phyloP scores from a whole-genome alignment of 2,888 invertebrate species.

The Acrobasis repandana region DNA sequence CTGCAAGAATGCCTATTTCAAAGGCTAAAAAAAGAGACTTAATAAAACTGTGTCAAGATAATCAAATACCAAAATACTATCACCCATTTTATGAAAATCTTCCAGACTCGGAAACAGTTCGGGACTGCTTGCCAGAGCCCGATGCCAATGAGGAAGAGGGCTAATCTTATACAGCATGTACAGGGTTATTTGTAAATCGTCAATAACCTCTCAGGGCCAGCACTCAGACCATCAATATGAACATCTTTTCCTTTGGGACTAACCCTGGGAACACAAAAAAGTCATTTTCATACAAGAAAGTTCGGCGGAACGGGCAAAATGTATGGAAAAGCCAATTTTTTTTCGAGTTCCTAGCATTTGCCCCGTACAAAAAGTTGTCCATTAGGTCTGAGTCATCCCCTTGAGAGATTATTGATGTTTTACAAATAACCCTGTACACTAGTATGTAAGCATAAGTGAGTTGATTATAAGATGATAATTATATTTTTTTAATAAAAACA shows the following conservation, averaged over 20 bases:
- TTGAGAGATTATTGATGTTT: neutral
- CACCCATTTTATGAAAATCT: conserved; percentile 21
- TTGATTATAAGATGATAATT: conserved; percentile 3
- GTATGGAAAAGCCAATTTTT: too few relatives aligned
- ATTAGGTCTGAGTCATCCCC: neutral
- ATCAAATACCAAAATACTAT: conserved; percentile 20
- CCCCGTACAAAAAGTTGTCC: too few relatives aligned
- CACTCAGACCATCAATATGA: too few relatives aligned
- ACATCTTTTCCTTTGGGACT: too few relatives aligned
- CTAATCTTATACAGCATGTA: neutral
- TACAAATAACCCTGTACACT: neutral
- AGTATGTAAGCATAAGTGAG: neutral
- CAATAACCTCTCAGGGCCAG: too few relatives aligned
- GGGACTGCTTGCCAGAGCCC: conserved; percentile 17
- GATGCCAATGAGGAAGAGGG: conserved; percentile 20
- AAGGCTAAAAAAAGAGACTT: conserved; percentile 20
- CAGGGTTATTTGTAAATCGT: too few relatives aligned
- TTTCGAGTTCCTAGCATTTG: too few relatives aligned
- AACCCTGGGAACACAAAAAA: too few relatives aligned
- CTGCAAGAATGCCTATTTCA: conserved; percentile 16
- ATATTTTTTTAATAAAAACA: neutral
- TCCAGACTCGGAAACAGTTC: conserved; percentile 15
- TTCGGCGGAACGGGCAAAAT: too few relatives aligned
- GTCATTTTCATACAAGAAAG: too few relatives aligned
- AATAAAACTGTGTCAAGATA: conserved; percentile 19